Percentiles rank a stretch among this genome's conserved stretches.
phyloP scores from a whole-genome alignment of 2,113 vertebrate species.

The Aviceda subcristata region DNA sequence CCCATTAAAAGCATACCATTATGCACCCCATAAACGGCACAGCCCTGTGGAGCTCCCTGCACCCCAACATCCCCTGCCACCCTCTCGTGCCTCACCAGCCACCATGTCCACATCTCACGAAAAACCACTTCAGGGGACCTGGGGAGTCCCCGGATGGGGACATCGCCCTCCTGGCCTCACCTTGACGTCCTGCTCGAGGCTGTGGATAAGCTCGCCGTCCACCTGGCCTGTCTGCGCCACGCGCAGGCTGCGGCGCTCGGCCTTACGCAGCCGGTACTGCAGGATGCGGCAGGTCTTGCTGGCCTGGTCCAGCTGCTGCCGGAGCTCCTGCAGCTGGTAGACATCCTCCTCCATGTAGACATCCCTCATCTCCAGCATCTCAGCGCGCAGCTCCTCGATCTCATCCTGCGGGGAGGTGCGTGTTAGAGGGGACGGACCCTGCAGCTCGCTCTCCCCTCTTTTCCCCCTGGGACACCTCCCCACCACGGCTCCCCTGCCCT shows the following conservation, averaged over 20 bases:
- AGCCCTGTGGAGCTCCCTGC: neutral
- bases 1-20: neutral
- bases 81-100: neutral
- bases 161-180: constrained; percentile 51
- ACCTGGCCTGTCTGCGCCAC: constrained; percentile 96
- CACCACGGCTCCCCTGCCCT: neutral
- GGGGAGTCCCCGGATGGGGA: neutral
- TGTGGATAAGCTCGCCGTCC: constrained; percentile 90
- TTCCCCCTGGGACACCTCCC: neutral
- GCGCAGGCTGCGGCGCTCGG: constrained; percentile 91
- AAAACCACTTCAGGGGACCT: neutral
- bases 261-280: constrained; percentile 95
- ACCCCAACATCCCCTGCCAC: neutral
- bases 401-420: constrained; percentile 78
- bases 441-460: neutral
- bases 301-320: constrained; percentile 95
- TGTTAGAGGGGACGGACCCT: neutral
- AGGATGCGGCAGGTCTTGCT: constrained; percentile 98
- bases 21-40: neutral
- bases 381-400: constrained; percentile 93
- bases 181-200: constrained; percentile 96
- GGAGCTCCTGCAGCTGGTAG: constrained; percentile 95
- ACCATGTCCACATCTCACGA: neutral
- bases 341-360: constrained; percentile 98
- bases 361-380: constrained; percentile 99